Evolutionary conservation across 1,140 invertebrate species (phyloP), one percentile per base, ranked within the genome.

Genomic region (Cephus cinctus): DNA sequence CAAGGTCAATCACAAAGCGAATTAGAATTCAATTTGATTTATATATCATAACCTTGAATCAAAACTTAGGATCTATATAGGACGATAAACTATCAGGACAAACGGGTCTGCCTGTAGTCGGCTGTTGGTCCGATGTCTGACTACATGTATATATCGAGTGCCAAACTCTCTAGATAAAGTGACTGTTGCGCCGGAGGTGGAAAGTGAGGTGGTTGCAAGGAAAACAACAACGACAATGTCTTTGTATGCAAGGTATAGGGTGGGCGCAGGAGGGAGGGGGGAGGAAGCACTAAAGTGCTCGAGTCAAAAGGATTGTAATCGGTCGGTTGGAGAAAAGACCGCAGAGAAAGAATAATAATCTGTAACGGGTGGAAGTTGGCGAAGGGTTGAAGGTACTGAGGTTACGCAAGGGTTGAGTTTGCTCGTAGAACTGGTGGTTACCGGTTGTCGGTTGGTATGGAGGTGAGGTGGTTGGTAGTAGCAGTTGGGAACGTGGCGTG

Each of bases 281-380:
- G 32, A 52, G 54, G 53, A n/a, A n/a, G 55, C 64, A 59, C 56
- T 60, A 65, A 68, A 69, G 61, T 67, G 67, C 64, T 61, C 62
- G 53, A 61, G 61, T 64, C 59, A 69, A 70, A 70, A 59, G 59
- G 65, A 68, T 68, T 59, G 62, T 66, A 71, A 71, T 71, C 67
- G 54, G 50, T 31, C 39, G 50, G 38, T 47, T 51, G 49, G 52
- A 6, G 41, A 35, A 25, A 23, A 30, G 18, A 25, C 34, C 31
- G 25, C 12, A 45, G 42, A 36, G 41, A 51, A 41, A 41, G 63
- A 63, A 66, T 67, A 67, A 69, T 68, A 71, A 68, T 72, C 63
- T 70, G 49, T 59, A 50, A 41, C 55, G 50, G 57, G 50, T 57
- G 59, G 46, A 52, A 50, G 52, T 49, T 36, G 18, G 14, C 23